Evolutionary conservation across 2,888 invertebrate genomes (phyloP).

Genomic region (Eupithecia abbreviata): DNA sequence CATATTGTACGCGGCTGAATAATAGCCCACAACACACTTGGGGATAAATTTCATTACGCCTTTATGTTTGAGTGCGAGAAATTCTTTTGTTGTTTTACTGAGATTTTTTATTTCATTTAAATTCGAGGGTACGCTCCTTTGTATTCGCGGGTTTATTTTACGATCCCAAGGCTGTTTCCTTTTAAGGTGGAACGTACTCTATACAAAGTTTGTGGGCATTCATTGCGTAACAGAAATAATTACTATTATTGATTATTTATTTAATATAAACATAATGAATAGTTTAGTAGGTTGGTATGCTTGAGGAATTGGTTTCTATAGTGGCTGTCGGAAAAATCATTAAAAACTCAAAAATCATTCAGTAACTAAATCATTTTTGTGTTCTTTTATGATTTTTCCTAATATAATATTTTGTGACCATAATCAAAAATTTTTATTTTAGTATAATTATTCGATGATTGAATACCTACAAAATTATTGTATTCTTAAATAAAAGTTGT

Average conservation of each 20-base stretch:
- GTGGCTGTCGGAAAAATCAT: not conserved
- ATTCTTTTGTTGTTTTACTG: slow-evolving; percentile 70
- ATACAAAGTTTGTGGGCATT: not conserved
- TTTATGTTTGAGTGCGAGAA: slow-evolving; percentile 71
- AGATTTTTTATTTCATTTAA: slow-evolving; percentile 68
- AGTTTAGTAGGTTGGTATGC: not conserved
- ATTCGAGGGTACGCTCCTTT: slow-evolving; percentile 51
- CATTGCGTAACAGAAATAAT: not conserved
- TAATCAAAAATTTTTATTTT: not conserved
- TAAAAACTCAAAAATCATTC: too few species aligned
- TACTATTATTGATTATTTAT: too few species aligned
- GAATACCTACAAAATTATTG: not conserved
- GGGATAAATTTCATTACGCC: slow-evolving; percentile 82
- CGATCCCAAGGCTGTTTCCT: slow-evolving; percentile 45
- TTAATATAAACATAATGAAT: not conserved
- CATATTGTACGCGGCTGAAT: slow-evolving; percentile 80
- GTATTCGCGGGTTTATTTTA: slow-evolving; percentile 44
- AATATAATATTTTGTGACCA: not conserved
- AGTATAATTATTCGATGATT: not conserved
- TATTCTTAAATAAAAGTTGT: not conserved
- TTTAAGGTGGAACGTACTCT: slow-evolving; percentile 5
- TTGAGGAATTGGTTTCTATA: not conserved
- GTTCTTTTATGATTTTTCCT: too few species aligned
- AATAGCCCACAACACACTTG: slow-evolving; percentile 78
- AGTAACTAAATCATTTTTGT: too few species aligned